Evolutionary conservation across 2,113 vertebrate genomes (phyloP).

Genomic region (Vicugna pacos): DNA sequence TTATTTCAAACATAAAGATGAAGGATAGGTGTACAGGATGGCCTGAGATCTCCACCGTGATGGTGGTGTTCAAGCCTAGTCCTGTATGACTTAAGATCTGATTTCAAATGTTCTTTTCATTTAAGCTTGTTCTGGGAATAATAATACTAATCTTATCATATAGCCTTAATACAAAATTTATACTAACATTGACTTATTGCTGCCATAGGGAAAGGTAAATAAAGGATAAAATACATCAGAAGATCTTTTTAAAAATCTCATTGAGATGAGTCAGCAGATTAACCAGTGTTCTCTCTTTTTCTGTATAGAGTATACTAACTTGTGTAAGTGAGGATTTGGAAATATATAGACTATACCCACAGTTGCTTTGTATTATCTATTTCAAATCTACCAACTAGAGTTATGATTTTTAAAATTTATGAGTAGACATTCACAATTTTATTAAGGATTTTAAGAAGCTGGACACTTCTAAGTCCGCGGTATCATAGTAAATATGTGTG

Average conservation of each 20-base stretch:
- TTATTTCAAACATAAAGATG: conserved; percentile 36
- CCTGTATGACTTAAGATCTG: not conserved
- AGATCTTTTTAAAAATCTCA: not conserved
- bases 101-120: not conserved
- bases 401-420: conserved; percentile 31
- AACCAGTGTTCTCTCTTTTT: not conserved
- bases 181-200: not conserved
- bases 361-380: conserved; percentile 30
- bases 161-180: not conserved
- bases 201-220: not conserved
- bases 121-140: conserved; percentile 16
- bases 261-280: not conserved
- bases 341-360: not conserved
- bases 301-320: not conserved
- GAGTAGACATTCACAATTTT: not conserved
- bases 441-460: not conserved
- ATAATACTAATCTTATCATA: not conserved
- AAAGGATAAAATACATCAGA: not conserved
- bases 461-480: not conserved
- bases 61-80: not conserved
- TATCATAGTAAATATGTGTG: not conserved
- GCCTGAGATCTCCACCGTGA: not conserved
- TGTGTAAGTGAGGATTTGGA: not conserved
- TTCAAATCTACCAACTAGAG: not conserved
- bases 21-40: not conserved